Evolutionary conservation across 1,140 invertebrate genomes (phyloP).

Genomic region (Pseudomyrmex concolor): DNA sequence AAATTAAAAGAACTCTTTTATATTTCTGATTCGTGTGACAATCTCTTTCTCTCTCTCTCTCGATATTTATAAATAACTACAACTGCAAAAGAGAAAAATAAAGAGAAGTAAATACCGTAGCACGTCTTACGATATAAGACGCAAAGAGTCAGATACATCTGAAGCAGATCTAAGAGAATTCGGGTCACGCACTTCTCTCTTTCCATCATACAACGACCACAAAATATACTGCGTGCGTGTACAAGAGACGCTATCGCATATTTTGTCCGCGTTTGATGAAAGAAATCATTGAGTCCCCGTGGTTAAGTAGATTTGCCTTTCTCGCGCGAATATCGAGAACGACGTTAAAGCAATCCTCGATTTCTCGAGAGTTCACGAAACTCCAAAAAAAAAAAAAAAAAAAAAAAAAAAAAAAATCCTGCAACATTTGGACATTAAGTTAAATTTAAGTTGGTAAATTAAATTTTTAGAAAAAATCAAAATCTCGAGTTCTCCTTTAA

Average conservation of each 20-base stretch:
- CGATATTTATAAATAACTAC: background rate
- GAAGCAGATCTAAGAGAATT: background rate
- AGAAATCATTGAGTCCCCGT: background rate
- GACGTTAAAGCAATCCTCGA: background rate
- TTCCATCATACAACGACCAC: background rate
- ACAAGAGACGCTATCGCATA: background rate
- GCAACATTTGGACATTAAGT: background rate
- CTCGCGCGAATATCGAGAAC: background rate
- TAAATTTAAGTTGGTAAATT: background rate
- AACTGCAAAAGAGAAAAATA: background rate
- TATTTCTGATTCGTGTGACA: no score
- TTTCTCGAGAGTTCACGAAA: background rate
- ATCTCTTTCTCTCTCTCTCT: background rate
- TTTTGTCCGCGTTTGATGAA: background rate
- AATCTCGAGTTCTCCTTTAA: background rate
- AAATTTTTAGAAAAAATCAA: background rate
- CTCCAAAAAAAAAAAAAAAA: background rate
- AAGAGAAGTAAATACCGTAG: background rate
- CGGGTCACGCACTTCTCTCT: background rate
- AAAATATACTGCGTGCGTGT: slow-evolving; percentile 1
- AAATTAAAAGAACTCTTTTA: slow-evolving; percentile 26
- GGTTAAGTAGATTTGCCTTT: background rate
- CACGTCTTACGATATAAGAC: slow-evolving; percentile 25
- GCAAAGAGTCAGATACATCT: slow-evolving; percentile 4
- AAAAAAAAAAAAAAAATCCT: background rate